Evolutionary conservation across 2,888 invertebrate genomes (phyloP), one percentile per base, ranked within the genome.

Genomic region (Ormyrus labotus): DNA sequence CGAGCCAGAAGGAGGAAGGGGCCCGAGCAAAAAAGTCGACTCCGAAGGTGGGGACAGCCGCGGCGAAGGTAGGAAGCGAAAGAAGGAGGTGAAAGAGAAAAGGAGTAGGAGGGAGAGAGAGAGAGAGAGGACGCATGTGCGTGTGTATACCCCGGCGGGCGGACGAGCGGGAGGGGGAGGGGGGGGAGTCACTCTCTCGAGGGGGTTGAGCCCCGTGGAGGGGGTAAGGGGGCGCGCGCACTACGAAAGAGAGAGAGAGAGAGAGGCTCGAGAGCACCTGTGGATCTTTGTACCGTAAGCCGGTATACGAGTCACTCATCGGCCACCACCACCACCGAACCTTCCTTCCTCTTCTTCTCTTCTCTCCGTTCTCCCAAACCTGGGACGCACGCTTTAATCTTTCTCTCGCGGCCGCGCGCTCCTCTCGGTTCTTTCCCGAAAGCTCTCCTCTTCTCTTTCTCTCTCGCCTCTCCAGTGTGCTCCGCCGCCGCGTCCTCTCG

Each of bases 241-340:
- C 70, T 11, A 19, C 65, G 55, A 47, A 19, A 70, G 83, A 85
- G 82, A 84, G 85, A 87, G 87, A 88, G 86, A 88, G 87, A 88
- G 87, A 87, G 83, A 84, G 86, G 84, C 72, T 72, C 80, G 83
- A 81, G 82, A 88, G 90, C 90, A 90, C 90, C 90, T 90, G 90
- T 90, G 89, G 90, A 90, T 90, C 89, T 88, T 85, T 83, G 86
- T 87, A 86, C 87, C 86, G 85, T 84, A 85, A 85, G 86, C 86
- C 87, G 89, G 90, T 74, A 74, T 70, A 67, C 81, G 90, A 90
- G 90, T 90, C 90, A 90, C 89, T 90, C 89, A 87, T 87, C 89
- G 89, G 88, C 90, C 90, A 89, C 89, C 90, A 89, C 89, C 90
- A 89, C 89, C 88, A 90, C 88, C 87, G 78, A 78, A 74, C 80